Evolutionary conservation across 2,888 invertebrate genomes (phyloP), one percentile per base, ranked within the genome.

Genomic region (Silvanus unidentatus): DNA sequence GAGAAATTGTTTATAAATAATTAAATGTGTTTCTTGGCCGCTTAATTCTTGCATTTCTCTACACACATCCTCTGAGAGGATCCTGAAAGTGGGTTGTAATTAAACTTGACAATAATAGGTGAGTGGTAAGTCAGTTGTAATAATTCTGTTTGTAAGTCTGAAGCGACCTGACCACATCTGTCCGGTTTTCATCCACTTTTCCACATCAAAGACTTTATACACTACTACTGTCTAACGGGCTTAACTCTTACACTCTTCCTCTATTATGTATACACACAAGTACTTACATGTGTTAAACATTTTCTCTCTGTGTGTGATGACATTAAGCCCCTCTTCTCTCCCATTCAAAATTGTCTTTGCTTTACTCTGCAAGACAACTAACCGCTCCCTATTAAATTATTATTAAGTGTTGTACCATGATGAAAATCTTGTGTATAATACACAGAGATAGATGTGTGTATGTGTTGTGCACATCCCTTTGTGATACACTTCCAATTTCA

Each of bases 71-170:
- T 22, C 32, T 32, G 11, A 32, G n/a, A 32, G 32, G 13, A 32
- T 32, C 32, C n/a, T 12, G 10, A 32, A 32, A 22, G 22, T 22
- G 22, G 32, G n/a, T 16, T 16, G 34, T 44, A 62, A 65, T 61
- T 60, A 62, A 58, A 63, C 66, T 63, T 63, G 66, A 65, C 66
- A 65, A 64, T 63, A 57, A 58, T 60, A 61, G 53, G 60, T 65
- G 63, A 68, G 65, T 66, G 54, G 60, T 65, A 63, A 68, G 66
- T 66, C 64, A 66, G 60, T 63, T 60, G 68, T 64, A 66, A 66
- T 66, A 69, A 69, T 69, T 68, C 67, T 59, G 68, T 66, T 68
- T 69, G 68, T 68, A 65, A 65, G 66, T 65, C 59, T 60, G 60
- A 44, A 57, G 56, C 54, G 57, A 55, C 58, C 59, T 60, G 63